A percentile compares a stretch with the other conserved stretches of the same genome.
Evolutionary conservation across 1,140 invertebrate genomes (phyloP).

Genomic region (Harpegnathos saltator): DNA sequence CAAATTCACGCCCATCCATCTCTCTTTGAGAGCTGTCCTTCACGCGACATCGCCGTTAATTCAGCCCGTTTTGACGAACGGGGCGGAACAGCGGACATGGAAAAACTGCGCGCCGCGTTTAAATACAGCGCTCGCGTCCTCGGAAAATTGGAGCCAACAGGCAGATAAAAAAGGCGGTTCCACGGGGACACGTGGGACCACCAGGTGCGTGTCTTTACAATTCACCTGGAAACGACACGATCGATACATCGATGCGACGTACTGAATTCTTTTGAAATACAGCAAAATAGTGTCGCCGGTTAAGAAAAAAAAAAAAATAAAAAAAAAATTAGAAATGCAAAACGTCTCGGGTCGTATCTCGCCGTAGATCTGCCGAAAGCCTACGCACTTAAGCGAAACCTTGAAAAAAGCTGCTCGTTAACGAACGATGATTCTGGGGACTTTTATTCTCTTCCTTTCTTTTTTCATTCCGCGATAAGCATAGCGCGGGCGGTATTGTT

Average conservation of each 20-base stretch:
- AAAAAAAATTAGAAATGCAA: background rate
- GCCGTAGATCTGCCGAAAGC: no score
- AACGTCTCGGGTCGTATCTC: no score
- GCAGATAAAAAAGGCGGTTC: no score
- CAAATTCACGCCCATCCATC: constrained; percentile 3
- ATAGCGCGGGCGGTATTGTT: background rate
- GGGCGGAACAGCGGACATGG: background rate
- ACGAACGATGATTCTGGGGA: background rate
- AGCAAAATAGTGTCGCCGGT: background rate
- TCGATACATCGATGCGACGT: background rate
- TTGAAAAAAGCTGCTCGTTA: background rate
- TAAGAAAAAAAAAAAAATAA: background rate
- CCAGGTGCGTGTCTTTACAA: no score
- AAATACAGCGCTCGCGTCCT: background rate
- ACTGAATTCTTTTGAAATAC: background rate
- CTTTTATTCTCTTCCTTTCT: no score
- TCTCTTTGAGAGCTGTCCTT: constrained; percentile 42
- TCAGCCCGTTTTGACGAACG: constrained; percentile 23
- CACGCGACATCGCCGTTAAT: constrained; percentile 50
- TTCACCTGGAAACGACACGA: background rate
- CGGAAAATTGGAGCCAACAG: background rate
- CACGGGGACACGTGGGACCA: background rate
- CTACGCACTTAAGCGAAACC: background rate
- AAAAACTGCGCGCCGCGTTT: background rate
- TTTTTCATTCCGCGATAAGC: background rate